These are phyloP conservation scores for Caradrina clavipalpis DNA, from an alignment of 2,888 invertebrate genomes.

Conservation along the genomic window DNA sequence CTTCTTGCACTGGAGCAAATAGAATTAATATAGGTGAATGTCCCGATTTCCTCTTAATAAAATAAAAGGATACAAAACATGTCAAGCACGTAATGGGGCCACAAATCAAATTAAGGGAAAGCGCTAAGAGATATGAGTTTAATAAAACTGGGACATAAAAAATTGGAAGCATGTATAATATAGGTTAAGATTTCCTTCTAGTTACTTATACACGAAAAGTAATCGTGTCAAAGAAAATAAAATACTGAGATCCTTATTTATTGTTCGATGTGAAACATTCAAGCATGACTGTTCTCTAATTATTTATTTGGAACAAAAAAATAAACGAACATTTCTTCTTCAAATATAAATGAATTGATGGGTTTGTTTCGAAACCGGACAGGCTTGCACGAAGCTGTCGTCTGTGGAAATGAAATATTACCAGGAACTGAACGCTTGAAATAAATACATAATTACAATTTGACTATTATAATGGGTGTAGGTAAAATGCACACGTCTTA, in stretches of 20 bases:
- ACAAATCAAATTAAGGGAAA: slow-evolving; percentile 66
- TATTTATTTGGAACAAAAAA: slow-evolving; percentile 12
- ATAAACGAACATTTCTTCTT: slow-evolving; percentile 4
- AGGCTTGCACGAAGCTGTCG: slow-evolving; percentile 10
- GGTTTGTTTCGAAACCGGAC: slow-evolving; percentile 28
- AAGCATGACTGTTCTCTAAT: slow-evolving; percentile 6
- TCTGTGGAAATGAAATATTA: slow-evolving; percentile 34
- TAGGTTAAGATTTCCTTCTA: slow-evolving; percentile 26
- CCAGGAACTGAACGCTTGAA: slow-evolving; percentile 2
- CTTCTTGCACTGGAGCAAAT: neutral
- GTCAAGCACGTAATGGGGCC: slow-evolving; percentile 54
- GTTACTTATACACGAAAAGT: neutral
- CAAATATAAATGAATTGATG: slow-evolving; percentile 36
- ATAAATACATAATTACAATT: slow-evolving; percentile 13
- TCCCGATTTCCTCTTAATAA: slow-evolving; percentile 45
- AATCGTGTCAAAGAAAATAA: slow-evolving; percentile 8
- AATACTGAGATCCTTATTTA: neutral
- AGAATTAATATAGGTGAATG: slow-evolving; percentile 25
- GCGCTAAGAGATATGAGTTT: slow-evolving; percentile 55
- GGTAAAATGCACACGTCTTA: no score
- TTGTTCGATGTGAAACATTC: neutral
- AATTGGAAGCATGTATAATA: slow-evolving; percentile 47
- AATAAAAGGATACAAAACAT: slow-evolving; percentile 59
- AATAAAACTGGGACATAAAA: slow-evolving; percentile 56
- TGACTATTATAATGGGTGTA: neutral